A percentile compares a stretch with the other conserved stretches of the same genome.
These are phyloP conservation scores for Hydrotaea cyrtoneurina DNA, from an alignment of 2,888 invertebrate species.

Conservation along the genomic window DNA sequence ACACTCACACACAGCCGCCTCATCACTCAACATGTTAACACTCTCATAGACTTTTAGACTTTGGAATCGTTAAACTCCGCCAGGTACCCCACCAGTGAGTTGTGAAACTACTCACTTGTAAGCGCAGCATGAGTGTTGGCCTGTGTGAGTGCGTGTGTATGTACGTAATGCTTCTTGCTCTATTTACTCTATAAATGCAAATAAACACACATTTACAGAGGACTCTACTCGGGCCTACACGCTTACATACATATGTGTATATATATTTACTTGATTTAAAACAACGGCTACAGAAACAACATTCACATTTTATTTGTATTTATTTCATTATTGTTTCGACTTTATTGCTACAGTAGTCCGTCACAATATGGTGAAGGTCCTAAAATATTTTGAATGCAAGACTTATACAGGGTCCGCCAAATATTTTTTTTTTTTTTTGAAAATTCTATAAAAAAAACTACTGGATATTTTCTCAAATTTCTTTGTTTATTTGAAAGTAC, in stretches of 20 bases:
- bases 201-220: constrained; percentile 1
- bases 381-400: too few relatives aligned
- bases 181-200: constrained; percentile 52
- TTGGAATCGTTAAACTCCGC: constrained; percentile 31
- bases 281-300: constrained; percentile 5
- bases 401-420: too few relatives aligned
- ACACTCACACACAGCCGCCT: neutral
- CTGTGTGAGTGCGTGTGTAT: constrained; percentile 6
- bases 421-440: too few relatives aligned
- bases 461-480: too few relatives aligned
- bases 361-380: constrained; percentile 19
- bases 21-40: neutral
- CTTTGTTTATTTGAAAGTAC: too few relatives aligned
- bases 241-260: neutral
- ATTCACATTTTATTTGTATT: constrained; percentile 26
- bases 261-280: constrained; percentile 25
- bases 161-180: constrained; percentile 55
- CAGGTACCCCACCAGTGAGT: neutral
- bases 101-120: neutral
- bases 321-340: constrained; percentile 20
- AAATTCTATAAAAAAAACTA: too few relatives aligned
- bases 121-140: neutral
- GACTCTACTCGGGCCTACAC: neutral
- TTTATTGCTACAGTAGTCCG: neutral
- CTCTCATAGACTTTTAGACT: neutral